These are phyloP conservation scores for Tamias sibiricus DNA, from an alignment of 2,113 vertebrate species.

Conservation along the genomic window DNA sequence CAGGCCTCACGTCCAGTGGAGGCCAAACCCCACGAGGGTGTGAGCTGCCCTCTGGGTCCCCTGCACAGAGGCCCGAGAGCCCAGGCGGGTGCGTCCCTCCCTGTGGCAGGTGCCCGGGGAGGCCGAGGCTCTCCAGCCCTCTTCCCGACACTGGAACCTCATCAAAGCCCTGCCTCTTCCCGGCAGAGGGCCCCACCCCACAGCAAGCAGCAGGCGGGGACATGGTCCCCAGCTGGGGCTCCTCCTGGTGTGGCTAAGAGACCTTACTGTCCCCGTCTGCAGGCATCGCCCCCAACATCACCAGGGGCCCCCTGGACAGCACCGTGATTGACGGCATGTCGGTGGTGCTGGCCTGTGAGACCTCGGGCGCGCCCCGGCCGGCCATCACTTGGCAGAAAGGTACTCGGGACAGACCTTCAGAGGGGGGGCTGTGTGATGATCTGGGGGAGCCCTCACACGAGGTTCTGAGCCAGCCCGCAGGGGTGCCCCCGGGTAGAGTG, in stretches of 20 bases:
- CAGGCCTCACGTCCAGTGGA: rapidly evolving
- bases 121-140: background rate
- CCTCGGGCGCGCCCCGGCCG: constrained; percentile 95
- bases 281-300: constrained; percentile 99
- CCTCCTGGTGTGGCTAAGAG: background rate
- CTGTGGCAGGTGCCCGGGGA: rapidly evolving
- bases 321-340: constrained; percentile 98
- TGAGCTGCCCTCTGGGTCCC: background rate
- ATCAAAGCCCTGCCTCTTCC: background rate
- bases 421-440: background rate
- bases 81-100: background rate
- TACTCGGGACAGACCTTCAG: constrained; percentile 65
- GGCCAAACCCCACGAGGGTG: background rate
- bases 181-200: too few species aligned
- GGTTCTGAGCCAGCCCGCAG: rapidly evolving
- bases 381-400: constrained; percentile 99
- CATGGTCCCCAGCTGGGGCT: background rate
- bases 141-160: background rate
- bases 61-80: too few species aligned
- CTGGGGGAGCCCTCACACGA: background rate
- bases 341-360: constrained; percentile 96
- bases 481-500: background rate
- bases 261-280: constrained; percentile 20
- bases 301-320: constrained; percentile 96
- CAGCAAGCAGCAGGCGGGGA: too few species aligned